Percentiles rank a stretch among this genome's conserved stretches.
phyloP scores from a whole-genome alignment of 2,888 invertebrate genomes.

The Folsomia candida region DNA sequence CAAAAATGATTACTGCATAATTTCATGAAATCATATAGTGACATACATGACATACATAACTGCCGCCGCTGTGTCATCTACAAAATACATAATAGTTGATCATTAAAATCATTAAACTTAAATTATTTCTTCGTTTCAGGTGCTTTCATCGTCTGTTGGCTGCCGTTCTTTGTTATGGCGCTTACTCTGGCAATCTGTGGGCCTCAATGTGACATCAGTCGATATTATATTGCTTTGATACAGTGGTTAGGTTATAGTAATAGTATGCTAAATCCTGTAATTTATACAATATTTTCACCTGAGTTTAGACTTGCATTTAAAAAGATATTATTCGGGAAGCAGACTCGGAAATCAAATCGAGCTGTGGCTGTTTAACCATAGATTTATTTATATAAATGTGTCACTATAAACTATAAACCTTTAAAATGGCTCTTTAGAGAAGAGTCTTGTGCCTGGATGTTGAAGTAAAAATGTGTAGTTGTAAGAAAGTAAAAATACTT shows the following conservation, averaged over 20 bases:
- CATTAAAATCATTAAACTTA: too few relatives aligned
- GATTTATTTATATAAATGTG: not conserved
- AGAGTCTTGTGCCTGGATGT: not conserved
- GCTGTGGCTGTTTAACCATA: slow-evolving; percentile 44
- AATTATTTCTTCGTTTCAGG: too few relatives aligned
- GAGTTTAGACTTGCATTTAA: slow-evolving; percentile 89
- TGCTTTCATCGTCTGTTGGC: slow-evolving; percentile 89
- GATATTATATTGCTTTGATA: slow-evolving; percentile 71
- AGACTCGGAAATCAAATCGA: slow-evolving; percentile 45
- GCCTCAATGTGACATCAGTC: slow-evolving; percentile 39
- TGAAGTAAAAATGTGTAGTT: not conserved
- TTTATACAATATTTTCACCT: slow-evolving; percentile 91
- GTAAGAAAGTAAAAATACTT: not conserved
- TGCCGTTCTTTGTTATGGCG: slow-evolving; percentile 89
- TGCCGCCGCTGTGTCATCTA: too few relatives aligned
- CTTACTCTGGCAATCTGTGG: slow-evolving; percentile 77
- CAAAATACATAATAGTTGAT: too few relatives aligned
- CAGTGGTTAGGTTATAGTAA: slow-evolving; percentile 87
- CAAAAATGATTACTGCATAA: too few relatives aligned
- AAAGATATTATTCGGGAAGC: slow-evolving; percentile 71
- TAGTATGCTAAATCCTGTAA: slow-evolving; percentile 8
- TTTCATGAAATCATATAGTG: too few relatives aligned
- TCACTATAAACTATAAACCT: not conserved
- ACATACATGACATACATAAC: too few relatives aligned
- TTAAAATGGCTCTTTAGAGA: not conserved